Base-by-base conservation (phyloP, 2,888 invertebrate genomes). In the Thyatira batis region DNA sequence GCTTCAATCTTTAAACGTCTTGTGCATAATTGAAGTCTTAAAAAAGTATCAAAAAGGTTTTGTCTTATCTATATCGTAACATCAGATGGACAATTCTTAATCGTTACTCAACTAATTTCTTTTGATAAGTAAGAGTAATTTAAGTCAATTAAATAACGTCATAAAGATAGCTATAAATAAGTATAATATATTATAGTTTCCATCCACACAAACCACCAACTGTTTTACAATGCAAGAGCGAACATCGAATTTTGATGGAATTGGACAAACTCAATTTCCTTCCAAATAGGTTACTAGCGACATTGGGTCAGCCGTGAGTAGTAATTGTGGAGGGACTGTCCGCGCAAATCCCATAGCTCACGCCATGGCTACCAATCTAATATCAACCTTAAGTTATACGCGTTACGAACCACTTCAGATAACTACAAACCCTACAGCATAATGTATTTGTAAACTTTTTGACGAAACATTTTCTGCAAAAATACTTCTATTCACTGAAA, bases 251-350 rank as follows among this genome's bases (percentile, higher is more conserved):
- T 88, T 84, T 90, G 90, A 91, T 91, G 87, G 84, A 91, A 90
- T 91, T 90, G 78, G 82, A 76, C 83, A 79, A 91, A 91, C 91
- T 91, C 91, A 88, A 91, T 91, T 89, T 85, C 79, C 73, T 67
- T 71, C 75, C 83, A 82, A 89, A 90, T 89, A 78, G 87, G 85
- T 85, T 87, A 82, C 79, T 71, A 71, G 68, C 69, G 76, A 73
- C 82, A 87, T 76, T 90, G 80, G 89, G 90, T 90, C 91, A 89
- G 69, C 48, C 39, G 39, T 17, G 67, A 55, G 45, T 63, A 64
- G 74, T 87, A 84, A 90, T 90, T 90, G 89, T 82, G 76, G 71
- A 64, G 89, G 89, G 89, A 89, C 85, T 73, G 66, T 17, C 73
- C 77, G 70, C 63, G 72, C 78, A 76, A 78, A 71, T 84, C 83